These are phyloP conservation scores for Australoheros scitulus DNA, from an alignment of 2,113 vertebrate genomes.

Conservation along the genomic window DNA sequence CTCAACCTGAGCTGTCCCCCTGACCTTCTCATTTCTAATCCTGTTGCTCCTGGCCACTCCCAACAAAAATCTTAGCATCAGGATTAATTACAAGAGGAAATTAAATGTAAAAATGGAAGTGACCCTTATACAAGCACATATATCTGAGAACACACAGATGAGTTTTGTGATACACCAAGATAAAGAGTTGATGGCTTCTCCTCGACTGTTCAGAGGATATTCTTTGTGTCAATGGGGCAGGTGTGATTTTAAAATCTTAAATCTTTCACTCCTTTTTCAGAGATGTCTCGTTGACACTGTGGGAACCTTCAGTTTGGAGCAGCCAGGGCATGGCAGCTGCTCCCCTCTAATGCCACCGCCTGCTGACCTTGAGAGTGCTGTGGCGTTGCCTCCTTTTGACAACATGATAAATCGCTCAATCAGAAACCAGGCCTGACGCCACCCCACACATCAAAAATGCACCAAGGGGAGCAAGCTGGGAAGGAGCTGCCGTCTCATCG, in stretches of 20 bases:
- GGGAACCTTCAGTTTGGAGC: conserved; percentile 38
- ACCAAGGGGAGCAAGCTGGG: conserved; percentile 61
- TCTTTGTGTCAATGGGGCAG: conserved; percentile 4
- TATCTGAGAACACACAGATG: neutral
- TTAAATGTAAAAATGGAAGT: neutral
- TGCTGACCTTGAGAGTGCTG: conserved; percentile 81
- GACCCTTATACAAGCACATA: neutral
- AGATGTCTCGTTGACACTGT: conserved; percentile 25
- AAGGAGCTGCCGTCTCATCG: conserved; percentile 70
- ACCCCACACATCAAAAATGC: conserved; percentile 69
- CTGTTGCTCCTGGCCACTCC: neutral
- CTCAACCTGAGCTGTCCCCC: neutral
- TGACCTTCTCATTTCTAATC: neutral
- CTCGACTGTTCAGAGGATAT: neutral
- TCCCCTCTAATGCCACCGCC: conserved; percentile 69
- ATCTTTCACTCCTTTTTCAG: conserved; percentile 11
- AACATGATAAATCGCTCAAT: conserved; percentile 83
- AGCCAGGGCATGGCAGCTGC: conserved; percentile 39
- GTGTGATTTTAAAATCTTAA: conserved; percentile 30
- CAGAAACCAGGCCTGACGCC: conserved; percentile 72
- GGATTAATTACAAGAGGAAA: neutral
- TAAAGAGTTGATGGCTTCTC: neutral
- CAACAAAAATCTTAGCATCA: neutral
- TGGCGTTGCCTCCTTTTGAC: conserved; percentile 72
- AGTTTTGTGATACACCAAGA: neutral